Percentiles rank a stretch among this genome's conserved stretches.
Evolutionary conservation across 1,140 invertebrate genomes (phyloP).

Genomic region (fruit fly (Drosophila melanogaster)): DNA sequence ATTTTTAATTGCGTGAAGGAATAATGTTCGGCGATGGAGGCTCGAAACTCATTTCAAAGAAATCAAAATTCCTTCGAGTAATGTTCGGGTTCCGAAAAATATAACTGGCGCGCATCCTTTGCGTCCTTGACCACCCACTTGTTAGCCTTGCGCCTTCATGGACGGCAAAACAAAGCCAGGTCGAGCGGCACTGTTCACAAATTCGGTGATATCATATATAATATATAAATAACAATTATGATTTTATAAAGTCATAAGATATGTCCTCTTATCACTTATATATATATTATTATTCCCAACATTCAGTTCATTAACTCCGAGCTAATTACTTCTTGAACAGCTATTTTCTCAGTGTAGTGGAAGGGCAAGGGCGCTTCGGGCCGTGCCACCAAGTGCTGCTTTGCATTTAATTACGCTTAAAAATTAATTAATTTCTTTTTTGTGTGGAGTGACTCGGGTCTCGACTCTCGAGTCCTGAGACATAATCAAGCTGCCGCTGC

Average conservation of each 20-base stretch:
- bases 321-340: neutral
- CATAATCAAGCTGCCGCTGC: conserved; percentile 73
- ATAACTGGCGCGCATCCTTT: conserved; percentile 48
- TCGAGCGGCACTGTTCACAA: conserved; percentile 14
- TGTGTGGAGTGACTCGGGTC: conserved; percentile 46
- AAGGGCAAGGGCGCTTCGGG: neutral
- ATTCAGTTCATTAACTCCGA: neutral
- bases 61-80: conserved; percentile 52
- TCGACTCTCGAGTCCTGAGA: conserved; percentile 51
- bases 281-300: too few species aligned
- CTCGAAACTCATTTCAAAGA: conserved; percentile 52
- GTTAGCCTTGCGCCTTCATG: conserved; percentile 48
- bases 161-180: conserved; percentile 31
- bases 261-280: too few species aligned
- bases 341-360: conserved; percentile 13
- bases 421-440: conserved; percentile 83
- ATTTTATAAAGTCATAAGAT: too few species aligned
- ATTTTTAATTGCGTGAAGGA: conserved; percentile 56
- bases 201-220: neutral
- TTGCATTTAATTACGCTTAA: conserved; percentile 83
- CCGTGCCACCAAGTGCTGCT: conserved; percentile 58
- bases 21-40: conserved; percentile 14
- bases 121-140: conserved; percentile 40
- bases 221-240: neutral
- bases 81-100: conserved; percentile 39